phyloP scores from a whole-genome alignment of 2,888 invertebrate genomes.

The Ophion costatus region DNA sequence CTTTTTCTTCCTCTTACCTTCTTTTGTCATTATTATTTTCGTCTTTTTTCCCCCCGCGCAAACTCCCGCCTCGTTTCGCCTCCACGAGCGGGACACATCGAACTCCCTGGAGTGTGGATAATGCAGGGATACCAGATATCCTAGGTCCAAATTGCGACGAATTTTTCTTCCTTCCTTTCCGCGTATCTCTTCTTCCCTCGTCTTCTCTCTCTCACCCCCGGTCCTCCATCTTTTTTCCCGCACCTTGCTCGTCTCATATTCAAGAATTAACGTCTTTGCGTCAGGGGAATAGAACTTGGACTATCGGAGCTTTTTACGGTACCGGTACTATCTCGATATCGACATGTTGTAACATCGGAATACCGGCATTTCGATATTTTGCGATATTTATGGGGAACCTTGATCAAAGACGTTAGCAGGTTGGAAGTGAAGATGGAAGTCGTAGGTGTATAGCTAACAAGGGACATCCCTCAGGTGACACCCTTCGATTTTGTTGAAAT shows the following conservation, averaged over 20 bases:
- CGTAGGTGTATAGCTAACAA: no score
- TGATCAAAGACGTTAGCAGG: no score
- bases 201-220: neutral
- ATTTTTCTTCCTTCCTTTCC: conserved; percentile 58
- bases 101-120: conserved; percentile 73
- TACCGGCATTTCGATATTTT: no score
- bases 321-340: no score
- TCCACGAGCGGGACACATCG: conserved; percentile 21
- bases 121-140: conserved; percentile 78
- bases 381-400: no score
- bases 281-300: no score
- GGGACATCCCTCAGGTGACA: no score
- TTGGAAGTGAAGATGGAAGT: no score
- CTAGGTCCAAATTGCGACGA: conserved; percentile 76
- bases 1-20: neutral
- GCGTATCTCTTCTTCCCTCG: neutral
- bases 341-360: no score
- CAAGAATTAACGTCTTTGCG: no score
- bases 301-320: no score
- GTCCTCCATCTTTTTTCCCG: neutral
- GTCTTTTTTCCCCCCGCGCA: conserved; percentile 15
- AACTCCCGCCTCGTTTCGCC: conserved; percentile 48
- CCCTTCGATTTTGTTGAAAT: no score
- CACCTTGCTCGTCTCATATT: neutral
- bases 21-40: conserved; percentile 10